Evolutionary conservation across 1,140 invertebrate species (phyloP).

Genomic region (Lepidotrigona ventralis): DNA sequence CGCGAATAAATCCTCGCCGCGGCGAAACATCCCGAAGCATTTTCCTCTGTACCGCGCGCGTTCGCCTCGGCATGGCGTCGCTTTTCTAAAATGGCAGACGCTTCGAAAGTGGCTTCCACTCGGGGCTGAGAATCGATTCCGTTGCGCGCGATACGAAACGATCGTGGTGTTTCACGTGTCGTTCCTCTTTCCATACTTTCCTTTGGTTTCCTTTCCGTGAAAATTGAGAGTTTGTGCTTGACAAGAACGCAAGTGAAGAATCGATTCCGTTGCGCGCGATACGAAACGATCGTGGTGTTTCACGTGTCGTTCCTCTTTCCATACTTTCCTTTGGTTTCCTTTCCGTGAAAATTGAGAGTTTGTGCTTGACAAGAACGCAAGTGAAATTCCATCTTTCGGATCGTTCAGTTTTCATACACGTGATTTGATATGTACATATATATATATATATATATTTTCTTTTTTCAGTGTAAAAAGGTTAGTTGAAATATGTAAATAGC

Average conservation of each 20-base stretch:
- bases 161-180: background rate
- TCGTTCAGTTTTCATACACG: background rate
- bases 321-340: background rate
- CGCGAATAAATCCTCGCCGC: slow-evolving; percentile 21
- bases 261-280: background rate
- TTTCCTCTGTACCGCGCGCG: background rate
- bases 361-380: no score
- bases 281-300: background rate
- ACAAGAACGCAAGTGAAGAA: no score
- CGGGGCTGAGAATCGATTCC: background rate
- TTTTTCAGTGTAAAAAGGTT: background rate
- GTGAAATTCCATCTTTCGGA: background rate
- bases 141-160: background rate
- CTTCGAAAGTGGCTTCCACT: background rate
- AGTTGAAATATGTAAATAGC: background rate
- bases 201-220: background rate
- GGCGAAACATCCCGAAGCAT: background rate
- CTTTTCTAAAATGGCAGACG: slow-evolving; percentile 23
- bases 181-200: background rate
- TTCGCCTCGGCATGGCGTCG: background rate
- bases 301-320: no score
- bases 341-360: background rate
- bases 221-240: no score
- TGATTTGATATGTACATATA: no score
- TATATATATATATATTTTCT: no score